These are phyloP conservation scores for Trichonephila clavata DNA, from an alignment of 1,140 invertebrate species.

Conservation along the genomic window DNA sequence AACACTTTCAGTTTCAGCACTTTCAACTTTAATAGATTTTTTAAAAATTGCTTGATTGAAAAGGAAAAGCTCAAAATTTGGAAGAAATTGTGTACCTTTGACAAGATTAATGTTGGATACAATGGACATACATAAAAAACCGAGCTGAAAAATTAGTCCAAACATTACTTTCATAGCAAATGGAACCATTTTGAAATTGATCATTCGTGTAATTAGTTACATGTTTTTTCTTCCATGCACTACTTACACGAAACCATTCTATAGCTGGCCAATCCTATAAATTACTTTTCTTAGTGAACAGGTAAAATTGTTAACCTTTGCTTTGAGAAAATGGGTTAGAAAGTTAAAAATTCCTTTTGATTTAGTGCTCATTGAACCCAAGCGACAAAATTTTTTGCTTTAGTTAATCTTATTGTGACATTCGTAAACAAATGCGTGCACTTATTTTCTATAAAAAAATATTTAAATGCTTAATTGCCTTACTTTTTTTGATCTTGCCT, in stretches of 20 bases:
- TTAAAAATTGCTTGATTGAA: too few relatives aligned
- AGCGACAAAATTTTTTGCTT: background rate
- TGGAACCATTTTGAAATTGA: background rate
- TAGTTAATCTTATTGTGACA: background rate
- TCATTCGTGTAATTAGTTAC: slow-evolving; percentile 20
- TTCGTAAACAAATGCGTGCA: background rate
- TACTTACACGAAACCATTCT: background rate
- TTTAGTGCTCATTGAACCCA: background rate
- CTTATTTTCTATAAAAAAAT: background rate
- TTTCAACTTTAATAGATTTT: too few relatives aligned
- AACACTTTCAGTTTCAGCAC: too few relatives aligned
- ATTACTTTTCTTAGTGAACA: background rate
- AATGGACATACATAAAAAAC: too few relatives aligned
- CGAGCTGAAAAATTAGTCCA: background rate
- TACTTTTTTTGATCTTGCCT: too few relatives aligned
- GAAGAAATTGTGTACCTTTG: too few relatives aligned
- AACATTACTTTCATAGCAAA: background rate
- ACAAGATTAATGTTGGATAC: too few relatives aligned
- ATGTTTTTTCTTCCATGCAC: background rate
- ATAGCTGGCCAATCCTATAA: background rate
- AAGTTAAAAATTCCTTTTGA: slow-evolving; percentile 6
- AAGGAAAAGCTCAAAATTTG: too few relatives aligned
- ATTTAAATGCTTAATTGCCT: background rate
- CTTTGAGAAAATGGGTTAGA: background rate
- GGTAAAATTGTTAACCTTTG: slow-evolving; percentile 15